phyloP scores from a whole-genome alignment of 2,888 invertebrate genomes.

The Drosophila affinis region DNA sequence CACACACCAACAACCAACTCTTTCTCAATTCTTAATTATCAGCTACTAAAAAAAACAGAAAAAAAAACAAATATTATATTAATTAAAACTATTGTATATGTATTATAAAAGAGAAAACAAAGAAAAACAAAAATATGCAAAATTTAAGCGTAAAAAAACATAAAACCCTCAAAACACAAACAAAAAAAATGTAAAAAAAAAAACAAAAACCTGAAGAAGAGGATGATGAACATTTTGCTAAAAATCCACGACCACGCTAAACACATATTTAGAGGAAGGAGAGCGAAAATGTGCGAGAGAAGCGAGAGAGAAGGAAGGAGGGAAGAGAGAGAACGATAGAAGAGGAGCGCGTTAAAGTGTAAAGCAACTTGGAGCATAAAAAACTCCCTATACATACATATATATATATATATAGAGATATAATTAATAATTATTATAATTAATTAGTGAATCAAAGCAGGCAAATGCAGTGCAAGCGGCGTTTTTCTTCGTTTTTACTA shows the following conservation, averaged over 20 bases:
- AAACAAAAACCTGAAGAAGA: slow-evolving; percentile 40
- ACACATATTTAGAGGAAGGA: slow-evolving; percentile 12
- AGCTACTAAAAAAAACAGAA: slow-evolving; percentile 42
- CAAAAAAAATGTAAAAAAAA: slow-evolving; percentile 43
- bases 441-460: slow-evolving; percentile 61
- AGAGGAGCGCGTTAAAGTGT: slow-evolving; percentile 39
- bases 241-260: slow-evolving; percentile 36
- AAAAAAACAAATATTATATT: slow-evolving; percentile 60
- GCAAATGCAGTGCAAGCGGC: slow-evolving; percentile 66
- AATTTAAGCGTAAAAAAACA: slow-evolving; percentile 43
- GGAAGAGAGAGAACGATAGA: slow-evolving; percentile 14
- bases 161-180: slow-evolving; percentile 35
- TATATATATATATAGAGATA: slow-evolving; percentile 37
- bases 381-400: slow-evolving; percentile 36
- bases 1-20: slow-evolving; percentile 35
- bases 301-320: slow-evolving; percentile 10
- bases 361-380: slow-evolving; percentile 45
- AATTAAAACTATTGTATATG: slow-evolving; percentile 64
- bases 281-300: slow-evolving; percentile 4
- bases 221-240: slow-evolving; percentile 33
- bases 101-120: slow-evolving; percentile 36
- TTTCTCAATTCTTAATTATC: slow-evolving; percentile 76
- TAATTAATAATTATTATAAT: slow-evolving; percentile 34
- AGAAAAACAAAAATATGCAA: slow-evolving; percentile 45
- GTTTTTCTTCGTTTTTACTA: slow-evolving; percentile 45